These are phyloP conservation scores for Thaumatotibia leucotreta DNA, from an alignment of 1,140 invertebrate genomes.

Conservation along the genomic window DNA sequence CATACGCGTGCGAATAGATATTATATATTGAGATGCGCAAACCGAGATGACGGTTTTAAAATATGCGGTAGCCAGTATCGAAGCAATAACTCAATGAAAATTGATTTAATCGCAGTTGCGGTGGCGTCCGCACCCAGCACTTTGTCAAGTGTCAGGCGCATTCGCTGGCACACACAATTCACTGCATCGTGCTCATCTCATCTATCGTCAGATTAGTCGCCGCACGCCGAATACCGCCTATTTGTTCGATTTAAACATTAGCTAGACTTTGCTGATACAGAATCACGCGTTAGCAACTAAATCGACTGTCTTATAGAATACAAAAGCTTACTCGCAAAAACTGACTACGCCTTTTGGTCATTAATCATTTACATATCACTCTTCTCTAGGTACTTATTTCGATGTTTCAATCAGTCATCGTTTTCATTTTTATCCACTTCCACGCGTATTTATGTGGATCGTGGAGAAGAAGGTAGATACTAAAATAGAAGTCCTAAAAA, in stretches of 20 bases:
- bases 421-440: too few relatives aligned
- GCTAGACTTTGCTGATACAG: neutral
- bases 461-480: too few relatives aligned
- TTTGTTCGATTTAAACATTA: slow-evolving; percentile 19
- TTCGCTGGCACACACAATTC: slow-evolving; percentile 41
- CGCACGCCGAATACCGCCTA: slow-evolving; percentile 20
- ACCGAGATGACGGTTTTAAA: slow-evolving; percentile 5
- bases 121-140: slow-evolving; percentile 49
- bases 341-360: too few relatives aligned
- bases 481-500: too few relatives aligned
- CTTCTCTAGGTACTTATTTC: too few relatives aligned
- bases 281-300: too few relatives aligned
- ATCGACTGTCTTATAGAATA: too few relatives aligned
- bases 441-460: too few relatives aligned
- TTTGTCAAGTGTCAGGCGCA: slow-evolving; percentile 54
- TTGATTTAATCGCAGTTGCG: slow-evolving; percentile 47
- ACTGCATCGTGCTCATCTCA: slow-evolving; percentile 32
- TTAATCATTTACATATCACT: too few relatives aligned
- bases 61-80: slow-evolving; percentile 11
- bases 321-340: too few relatives aligned
- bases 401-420: too few relatives aligned
- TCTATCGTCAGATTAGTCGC: slow-evolving; percentile 50
- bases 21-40: slow-evolving; percentile 1
- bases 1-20: slow-evolving; percentile 1
- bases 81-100: slow-evolving; percentile 42